Conservation (phyloP, 2,888 invertebrate genomes). For the Aphidius colemani region DNA sequence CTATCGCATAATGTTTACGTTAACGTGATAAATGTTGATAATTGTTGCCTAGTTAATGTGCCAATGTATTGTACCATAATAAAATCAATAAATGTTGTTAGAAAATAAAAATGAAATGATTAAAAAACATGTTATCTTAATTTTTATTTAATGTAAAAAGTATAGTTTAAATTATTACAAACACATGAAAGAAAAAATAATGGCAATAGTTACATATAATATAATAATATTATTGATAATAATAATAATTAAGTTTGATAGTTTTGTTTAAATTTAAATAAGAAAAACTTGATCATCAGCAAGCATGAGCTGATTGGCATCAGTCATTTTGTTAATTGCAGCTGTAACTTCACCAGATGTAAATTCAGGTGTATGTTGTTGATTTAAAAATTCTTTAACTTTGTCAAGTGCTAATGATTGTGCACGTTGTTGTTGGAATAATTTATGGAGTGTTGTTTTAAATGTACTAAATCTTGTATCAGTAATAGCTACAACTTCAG, state of each 20-base stretch:
- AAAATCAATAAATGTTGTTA: constrained; percentile 52
- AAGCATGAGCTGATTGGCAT: constrained; percentile 91
- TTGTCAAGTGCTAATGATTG: constrained; percentile 74
- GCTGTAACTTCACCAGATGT: constrained; percentile 73
- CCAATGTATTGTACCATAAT: constrained; percentile 51
- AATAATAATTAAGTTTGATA: no score
- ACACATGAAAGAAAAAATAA: background rate
- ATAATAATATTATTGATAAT: no score
- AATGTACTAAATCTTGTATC: constrained; percentile 68
- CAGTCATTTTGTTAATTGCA: constrained; percentile 82
- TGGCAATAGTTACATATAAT: background rate
- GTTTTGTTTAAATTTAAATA: constrained; percentile 64
- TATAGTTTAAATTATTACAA: background rate
- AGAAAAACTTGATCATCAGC: constrained; percentile 83
- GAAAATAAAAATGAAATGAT: constrained; percentile 30
- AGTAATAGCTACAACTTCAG: constrained; percentile 48
- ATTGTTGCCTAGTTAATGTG: constrained; percentile 56
- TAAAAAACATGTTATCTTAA: background rate
- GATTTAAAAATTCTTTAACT: constrained; percentile 70
- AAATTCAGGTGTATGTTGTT: constrained; percentile 68
- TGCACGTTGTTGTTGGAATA: constrained; percentile 78
- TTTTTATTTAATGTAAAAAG: background rate
- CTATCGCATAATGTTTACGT: constrained; percentile 42
- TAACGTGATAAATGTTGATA: constrained; percentile 53
- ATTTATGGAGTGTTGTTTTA: constrained; percentile 72